Percentiles rank a stretch among this genome's conserved stretches.
Evolutionary conservation across 2,113 vertebrate species (phyloP).

Genomic region (Cepphus grylle): DNA sequence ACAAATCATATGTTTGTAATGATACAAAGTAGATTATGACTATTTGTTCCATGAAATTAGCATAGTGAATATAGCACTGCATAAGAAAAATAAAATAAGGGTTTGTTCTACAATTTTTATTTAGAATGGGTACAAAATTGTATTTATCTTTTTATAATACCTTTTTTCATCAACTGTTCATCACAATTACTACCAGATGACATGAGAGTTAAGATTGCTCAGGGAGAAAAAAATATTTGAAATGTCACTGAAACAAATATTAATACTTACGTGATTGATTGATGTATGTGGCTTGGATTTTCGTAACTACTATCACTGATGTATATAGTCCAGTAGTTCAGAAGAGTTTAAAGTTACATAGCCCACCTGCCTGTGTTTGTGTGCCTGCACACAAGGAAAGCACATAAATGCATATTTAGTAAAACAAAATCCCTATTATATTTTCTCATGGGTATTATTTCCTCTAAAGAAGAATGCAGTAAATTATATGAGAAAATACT

Average conservation of each 20-base stretch:
- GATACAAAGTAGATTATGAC: neutral
- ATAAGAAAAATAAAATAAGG: neutral
- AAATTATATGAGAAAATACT: neutral
- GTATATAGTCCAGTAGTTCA: neutral
- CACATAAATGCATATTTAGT: neutral
- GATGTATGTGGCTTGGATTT: neutral
- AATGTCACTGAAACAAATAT: neutral
- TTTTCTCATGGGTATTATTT: neutral
- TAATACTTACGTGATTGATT: neutral
- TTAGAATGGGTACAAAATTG: neutral
- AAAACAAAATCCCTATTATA: neutral
- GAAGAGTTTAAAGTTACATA: neutral
- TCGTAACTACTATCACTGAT: neutral
- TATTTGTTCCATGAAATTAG: neutral
- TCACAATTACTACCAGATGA: neutral
- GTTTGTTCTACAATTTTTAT: neutral
- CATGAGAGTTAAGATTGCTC: neutral
- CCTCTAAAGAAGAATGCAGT: neutral
- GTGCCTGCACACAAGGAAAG: neutral
- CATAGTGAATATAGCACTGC: neutral
- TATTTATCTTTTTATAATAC: neutral
- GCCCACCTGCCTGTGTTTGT: neutral
- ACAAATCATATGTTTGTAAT: neutral
- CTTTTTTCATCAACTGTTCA: neutral
- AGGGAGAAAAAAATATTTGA: neutral